Evolutionary conservation across 92 coral and sea anemone species (phyloP).

Genomic region (Pocillopora meandrina): DNA sequence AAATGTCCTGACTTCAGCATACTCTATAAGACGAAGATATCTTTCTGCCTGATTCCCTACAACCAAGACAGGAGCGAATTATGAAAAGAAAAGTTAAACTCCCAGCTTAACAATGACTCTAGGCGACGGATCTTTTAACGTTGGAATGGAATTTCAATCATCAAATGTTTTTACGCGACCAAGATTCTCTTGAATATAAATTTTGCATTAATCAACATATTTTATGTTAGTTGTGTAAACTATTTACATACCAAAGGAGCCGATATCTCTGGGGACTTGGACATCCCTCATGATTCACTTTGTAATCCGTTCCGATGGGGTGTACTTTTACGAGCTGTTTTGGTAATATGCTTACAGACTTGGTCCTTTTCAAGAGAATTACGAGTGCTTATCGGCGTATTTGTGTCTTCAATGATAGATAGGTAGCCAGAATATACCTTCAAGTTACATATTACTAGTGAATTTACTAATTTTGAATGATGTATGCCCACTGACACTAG

Average conservation of each 20-base stretch:
- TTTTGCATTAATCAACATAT: conserved; percentile 18
- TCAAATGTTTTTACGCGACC: not conserved
- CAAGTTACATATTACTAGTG: too few relatives aligned
- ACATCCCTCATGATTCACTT: too few relatives aligned
- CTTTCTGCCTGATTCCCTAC: not conserved
- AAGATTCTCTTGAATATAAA: conserved; percentile 2
- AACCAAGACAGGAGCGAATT: not conserved
- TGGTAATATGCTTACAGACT: too few relatives aligned
- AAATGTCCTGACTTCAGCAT: not conserved
- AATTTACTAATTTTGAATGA: too few relatives aligned
- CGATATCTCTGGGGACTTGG: too few relatives aligned
- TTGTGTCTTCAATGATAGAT: too few relatives aligned
- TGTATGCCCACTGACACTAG: too few relatives aligned
- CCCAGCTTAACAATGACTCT: not conserved
- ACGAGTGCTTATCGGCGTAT: too few relatives aligned
- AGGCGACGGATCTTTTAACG: conserved; percentile 15
- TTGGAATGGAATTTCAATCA: conserved; percentile 35
- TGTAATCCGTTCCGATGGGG: too few relatives aligned
- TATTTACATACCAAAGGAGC: conserved; percentile 26
- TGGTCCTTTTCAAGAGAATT: too few relatives aligned
- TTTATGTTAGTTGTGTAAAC: conserved; percentile 1
- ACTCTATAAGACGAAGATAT: not conserved
- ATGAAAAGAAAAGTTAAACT: not conserved
- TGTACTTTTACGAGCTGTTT: too few relatives aligned
- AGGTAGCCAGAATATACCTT: too few relatives aligned